Percentiles rank a stretch among this genome's conserved stretches.
These are phyloP conservation scores for Drosophila pandora DNA, from an alignment of 1,140 invertebrate genomes.

Conservation along the genomic window DNA sequence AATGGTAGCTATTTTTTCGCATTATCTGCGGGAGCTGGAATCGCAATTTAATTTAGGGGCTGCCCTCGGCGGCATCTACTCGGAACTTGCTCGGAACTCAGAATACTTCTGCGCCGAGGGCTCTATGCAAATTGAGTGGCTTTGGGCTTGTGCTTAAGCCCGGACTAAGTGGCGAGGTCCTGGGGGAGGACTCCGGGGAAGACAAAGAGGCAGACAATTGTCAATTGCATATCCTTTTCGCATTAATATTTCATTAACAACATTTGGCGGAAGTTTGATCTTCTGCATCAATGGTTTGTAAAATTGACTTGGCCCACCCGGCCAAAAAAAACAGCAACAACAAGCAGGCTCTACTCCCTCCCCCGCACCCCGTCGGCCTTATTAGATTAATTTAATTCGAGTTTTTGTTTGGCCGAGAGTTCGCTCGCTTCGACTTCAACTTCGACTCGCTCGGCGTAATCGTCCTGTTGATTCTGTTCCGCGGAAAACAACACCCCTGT, in stretches of 20 bases:
- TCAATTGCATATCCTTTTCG: conserved; percentile 83
- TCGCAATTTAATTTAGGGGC: conserved; percentile 80
- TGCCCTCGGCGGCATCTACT: conserved; percentile 8
- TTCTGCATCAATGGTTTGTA: conserved; percentile 83
- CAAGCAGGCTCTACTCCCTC: conserved; percentile 43
- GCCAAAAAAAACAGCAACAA: conserved; percentile 22
- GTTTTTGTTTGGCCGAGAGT: conserved; percentile 38
- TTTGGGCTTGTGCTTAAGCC: conserved; percentile 45
- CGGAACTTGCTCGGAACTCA: no score
- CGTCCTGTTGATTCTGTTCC: conserved; percentile 77
- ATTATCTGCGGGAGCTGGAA: conserved; percentile 62
- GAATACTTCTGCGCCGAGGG: conserved; percentile 8
- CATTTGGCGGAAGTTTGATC: conserved; percentile 83
- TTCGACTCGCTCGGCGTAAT: conserved; percentile 36
- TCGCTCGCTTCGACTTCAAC: background rate
- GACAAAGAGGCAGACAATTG: conserved; percentile 54
- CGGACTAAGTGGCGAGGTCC: conserved; percentile 12
- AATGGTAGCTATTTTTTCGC: conserved; percentile 72
- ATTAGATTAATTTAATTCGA: conserved; percentile 83
- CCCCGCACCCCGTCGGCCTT: conserved; percentile 63
- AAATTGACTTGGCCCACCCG: conserved; percentile 73
- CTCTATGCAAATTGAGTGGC: conserved; percentile 68
- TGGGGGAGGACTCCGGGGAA: background rate
- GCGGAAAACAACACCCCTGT: conserved; percentile 22
- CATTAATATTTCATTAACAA: conserved; percentile 83